Evolutionary conservation across 1,140 invertebrate genomes (phyloP), one percentile per base, ranked within the genome.

Genomic region (Drosophila burlai): DNA sequence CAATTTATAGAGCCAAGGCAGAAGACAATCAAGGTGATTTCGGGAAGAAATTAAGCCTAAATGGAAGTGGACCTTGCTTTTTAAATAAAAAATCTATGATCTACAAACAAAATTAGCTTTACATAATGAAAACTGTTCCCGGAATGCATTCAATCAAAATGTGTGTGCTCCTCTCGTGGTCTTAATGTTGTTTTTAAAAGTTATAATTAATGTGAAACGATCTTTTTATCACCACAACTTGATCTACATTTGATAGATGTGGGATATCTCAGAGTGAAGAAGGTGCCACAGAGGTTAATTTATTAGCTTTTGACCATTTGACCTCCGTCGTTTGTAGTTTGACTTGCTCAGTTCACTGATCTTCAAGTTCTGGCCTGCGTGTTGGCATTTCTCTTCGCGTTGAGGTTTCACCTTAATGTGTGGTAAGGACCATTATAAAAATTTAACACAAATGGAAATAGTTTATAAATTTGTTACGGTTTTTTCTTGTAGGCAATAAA

Each of bases 131-230:
- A 90, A 80, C 62, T 90, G 67, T 90, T 89, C 81, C 71, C 64
- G 40, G 79, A 84, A 89, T 66, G 58, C 63, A 84, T 81, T 87
- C 85, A 89, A 87, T 90, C 84, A 87, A 81, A 87, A 90, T 81
- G 84, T 86, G 7, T 34, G 34, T 36, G 57, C 42, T 71, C 62
- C 31, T 10, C 43, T 49, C 38, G 38, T 31, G 50, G 50, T 66
- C 69, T 83, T 83, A 83, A 83, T 83, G 83, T 77, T 45, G 76
- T 73, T 76, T 89, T 82, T 85, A 89, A 90, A 90, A 89, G 85
- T 81, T 90, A 89, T 89, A 89, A 89, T 89, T 89, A 89, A 89
- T 89, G 85, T 90, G 78, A 85, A 85, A 76, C 78, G 72, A 75
- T 72, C 71, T 63, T 80, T 90, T 90, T 89, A 85, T 89, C 85